phyloP scores from a whole-genome alignment of 2,113 vertebrate species.

The Alethe castanea region DNA sequence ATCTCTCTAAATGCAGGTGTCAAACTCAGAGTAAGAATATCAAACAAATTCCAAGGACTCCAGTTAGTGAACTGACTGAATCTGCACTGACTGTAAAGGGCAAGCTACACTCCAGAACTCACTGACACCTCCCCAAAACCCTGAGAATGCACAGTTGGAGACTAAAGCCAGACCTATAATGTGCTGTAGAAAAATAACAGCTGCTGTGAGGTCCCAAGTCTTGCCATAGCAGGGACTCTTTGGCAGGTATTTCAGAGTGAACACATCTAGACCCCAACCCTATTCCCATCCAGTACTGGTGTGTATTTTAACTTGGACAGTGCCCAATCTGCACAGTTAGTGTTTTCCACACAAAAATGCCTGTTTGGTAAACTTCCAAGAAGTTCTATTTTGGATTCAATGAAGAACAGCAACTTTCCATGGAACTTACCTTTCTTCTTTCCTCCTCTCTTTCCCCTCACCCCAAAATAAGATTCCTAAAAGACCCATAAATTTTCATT shows the following conservation, averaged over 20 bases:
- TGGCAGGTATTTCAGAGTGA: background rate
- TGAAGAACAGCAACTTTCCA: constrained; percentile 27
- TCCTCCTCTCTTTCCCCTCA: background rate
- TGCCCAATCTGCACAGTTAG: constrained; percentile 4
- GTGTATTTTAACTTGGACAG: constrained; percentile 41
- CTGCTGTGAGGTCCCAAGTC: background rate
- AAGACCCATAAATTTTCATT: background rate
- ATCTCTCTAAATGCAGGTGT: background rate
- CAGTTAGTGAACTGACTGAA: background rate
- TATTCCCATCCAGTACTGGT: background rate
- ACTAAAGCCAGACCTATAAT: background rate
- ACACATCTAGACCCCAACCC: background rate
- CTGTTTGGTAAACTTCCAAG: constrained; percentile 36
- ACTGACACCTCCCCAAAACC: background rate
- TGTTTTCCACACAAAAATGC: constrained; percentile 54
- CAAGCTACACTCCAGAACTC: background rate
- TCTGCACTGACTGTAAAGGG: background rate
- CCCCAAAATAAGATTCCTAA: background rate
- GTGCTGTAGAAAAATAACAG: background rate
- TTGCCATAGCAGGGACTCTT: background rate
- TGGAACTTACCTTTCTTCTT: background rate
- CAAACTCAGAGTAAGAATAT: background rate
- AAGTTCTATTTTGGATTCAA: constrained; percentile 29
- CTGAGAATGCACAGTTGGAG: background rate
- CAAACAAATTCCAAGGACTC: background rate